Evolutionary conservation across 1,140 invertebrate species (phyloP).

Genomic region (Bombus soroeensis): DNA sequence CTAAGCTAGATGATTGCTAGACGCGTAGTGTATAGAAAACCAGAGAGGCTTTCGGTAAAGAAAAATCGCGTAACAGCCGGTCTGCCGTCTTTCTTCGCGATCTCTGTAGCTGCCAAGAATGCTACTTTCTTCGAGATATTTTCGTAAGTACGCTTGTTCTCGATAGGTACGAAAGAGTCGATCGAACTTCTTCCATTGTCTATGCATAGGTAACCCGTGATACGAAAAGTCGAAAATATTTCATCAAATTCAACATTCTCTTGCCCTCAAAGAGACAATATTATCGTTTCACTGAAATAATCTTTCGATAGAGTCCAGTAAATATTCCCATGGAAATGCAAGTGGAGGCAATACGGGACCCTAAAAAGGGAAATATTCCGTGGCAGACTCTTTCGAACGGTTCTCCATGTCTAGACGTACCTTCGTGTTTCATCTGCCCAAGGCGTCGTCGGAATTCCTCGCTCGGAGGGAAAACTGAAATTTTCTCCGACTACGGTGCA

Average conservation of each 20-base stretch:
- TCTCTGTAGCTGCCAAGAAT: neutral
- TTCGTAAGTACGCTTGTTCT: neutral
- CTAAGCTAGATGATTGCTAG: too few species aligned
- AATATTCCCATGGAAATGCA: neutral
- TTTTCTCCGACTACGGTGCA: conserved; percentile 30
- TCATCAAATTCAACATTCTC: neutral
- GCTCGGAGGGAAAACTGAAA: conserved; percentile 42
- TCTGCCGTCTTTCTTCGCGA: too few species aligned
- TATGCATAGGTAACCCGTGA: neutral
- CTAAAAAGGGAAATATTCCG: conserved; percentile 3
- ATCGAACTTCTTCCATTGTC: neutral
- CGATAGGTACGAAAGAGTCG: too few species aligned
- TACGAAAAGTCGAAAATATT: neutral
- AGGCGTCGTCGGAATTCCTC: conserved; percentile 43
- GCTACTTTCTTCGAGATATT: neutral
- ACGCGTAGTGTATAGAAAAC: too few species aligned
- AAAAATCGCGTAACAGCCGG: too few species aligned
- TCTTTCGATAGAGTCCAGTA: neutral
- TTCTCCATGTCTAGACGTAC: conserved; percentile 55
- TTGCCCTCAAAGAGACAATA: too few species aligned
- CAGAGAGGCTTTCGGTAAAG: too few species aligned
- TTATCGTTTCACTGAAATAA: neutral
- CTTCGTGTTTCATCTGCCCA: conserved; percentile 52
- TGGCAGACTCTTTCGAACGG: conserved; percentile 27
- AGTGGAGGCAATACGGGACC: neutral